phyloP scores from a whole-genome alignment of 2,888 invertebrate genomes.

The Gastracanthus pulcherrimus region DNA sequence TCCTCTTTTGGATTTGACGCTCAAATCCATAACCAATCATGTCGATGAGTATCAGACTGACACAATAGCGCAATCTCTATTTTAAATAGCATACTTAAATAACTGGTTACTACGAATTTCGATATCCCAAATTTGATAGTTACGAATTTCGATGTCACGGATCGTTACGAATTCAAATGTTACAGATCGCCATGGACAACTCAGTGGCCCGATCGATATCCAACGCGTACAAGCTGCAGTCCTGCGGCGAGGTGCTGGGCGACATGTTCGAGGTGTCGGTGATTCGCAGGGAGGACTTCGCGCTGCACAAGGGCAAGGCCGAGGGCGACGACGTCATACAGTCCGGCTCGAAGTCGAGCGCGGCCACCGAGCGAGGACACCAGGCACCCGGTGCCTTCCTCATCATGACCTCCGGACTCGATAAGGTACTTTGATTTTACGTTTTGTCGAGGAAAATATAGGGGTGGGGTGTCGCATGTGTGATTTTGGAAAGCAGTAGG shows the following conservation, averaged over 20 bases:
- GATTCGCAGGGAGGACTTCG: slow-evolving; percentile 86
- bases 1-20: too few species aligned
- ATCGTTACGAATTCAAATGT: background rate
- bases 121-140: too few species aligned
- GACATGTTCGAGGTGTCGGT: slow-evolving; percentile 91
- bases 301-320: slow-evolving; percentile 83
- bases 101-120: too few species aligned
- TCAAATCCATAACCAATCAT: too few species aligned
- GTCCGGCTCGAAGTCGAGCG: slow-evolving; percentile 81
- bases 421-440: slow-evolving; percentile 80
- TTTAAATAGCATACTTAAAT: too few species aligned
- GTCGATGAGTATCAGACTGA: too few species aligned
- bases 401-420: slow-evolving; percentile 89
- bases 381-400: slow-evolving; percentile 92
- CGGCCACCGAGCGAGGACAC: slow-evolving; percentile 87
- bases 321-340: slow-evolving; percentile 93
- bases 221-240: slow-evolving; percentile 82
- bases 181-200: slow-evolving; percentile 82
- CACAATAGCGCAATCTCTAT: too few species aligned
- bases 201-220: slow-evolving; percentile 79
- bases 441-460: too few species aligned
- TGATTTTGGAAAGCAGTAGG: too few species aligned
- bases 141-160: too few species aligned
- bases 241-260: slow-evolving; percentile 84
- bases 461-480: too few species aligned